A percentile compares a stretch with the other conserved stretches of the same genome.
Evolutionary conservation across 2,797 vertebrate species (phyloP).

Genomic region (Pseudochirops cupreus): DNA sequence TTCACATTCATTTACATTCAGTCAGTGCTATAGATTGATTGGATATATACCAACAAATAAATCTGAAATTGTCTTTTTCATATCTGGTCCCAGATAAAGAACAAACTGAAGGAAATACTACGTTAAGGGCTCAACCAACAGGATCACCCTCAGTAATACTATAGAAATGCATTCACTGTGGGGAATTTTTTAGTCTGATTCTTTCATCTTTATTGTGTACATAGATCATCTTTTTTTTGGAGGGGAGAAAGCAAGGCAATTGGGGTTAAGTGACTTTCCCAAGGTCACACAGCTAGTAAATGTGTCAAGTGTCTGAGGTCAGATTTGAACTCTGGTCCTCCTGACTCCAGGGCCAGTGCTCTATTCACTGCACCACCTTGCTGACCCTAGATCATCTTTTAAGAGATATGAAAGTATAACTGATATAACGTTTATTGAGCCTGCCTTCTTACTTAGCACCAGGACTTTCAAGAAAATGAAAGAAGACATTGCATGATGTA

Average conservation of each 20-base stretch:
- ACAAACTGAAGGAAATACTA: slow-evolving; percentile 49
- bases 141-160: slow-evolving; percentile 39
- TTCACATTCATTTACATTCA: neutral
- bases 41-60: slow-evolving; percentile 42
- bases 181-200: slow-evolving; percentile 32
- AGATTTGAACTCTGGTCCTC: too few species aligned
- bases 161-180: neutral
- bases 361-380: too few species aligned
- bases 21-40: slow-evolving; percentile 26
- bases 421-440: slow-evolving; percentile 53
- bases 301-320: too few species aligned
- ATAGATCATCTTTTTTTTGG: slow-evolving; percentile 61
- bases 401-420: slow-evolving; percentile 71
- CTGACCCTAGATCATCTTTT: slow-evolving; percentile 57
- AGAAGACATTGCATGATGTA: slow-evolving; percentile 67
- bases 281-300: too few species aligned
- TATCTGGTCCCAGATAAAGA: slow-evolving; percentile 54
- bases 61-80: slow-evolving; percentile 56
- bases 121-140: slow-evolving; percentile 52
- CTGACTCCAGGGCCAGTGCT: too few species aligned
- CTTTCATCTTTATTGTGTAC: slow-evolving; percentile 55
- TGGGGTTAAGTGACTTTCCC: too few species aligned
- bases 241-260: too few species aligned
- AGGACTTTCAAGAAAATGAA: slow-evolving; percentile 74
- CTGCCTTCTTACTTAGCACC: slow-evolving; percentile 57